Conservation (phyloP, 2,888 invertebrate genomes). For the Sipha maydis region DNA sequence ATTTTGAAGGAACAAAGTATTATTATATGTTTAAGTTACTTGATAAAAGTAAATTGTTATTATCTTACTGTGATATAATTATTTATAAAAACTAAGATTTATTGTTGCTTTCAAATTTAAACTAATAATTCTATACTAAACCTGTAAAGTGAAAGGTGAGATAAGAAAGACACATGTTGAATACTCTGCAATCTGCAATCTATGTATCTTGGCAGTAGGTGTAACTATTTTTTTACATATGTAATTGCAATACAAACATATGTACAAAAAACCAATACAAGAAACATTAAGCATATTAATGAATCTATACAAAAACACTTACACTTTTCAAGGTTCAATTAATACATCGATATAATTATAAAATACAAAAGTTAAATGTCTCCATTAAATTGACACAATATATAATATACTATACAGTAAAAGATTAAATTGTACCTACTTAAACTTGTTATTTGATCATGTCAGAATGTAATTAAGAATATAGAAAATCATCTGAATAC, state of each 20-base stretch:
- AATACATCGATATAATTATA: not conserved
- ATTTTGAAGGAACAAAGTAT: not conserved
- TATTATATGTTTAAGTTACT: too few relatives aligned
- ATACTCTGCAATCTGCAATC: not conserved
- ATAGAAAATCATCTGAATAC: not conserved
- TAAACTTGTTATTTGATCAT: not conserved
- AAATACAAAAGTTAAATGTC: not conserved
- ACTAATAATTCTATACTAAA: not conserved
- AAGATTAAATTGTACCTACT: not conserved
- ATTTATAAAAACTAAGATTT: not conserved
- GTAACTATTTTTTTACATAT: not conserved
- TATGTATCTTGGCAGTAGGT: not conserved
- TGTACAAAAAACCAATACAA: not conserved
- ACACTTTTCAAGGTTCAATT: not conserved
- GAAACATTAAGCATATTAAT: not conserved
- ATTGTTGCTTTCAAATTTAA: not conserved
- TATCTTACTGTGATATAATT: not conserved
- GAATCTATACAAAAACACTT: not conserved
- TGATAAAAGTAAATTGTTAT: not conserved
- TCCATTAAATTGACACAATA: slow-evolving; percentile 8
- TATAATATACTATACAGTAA: too few relatives aligned
- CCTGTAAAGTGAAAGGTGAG: not conserved
- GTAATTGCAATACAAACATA: not conserved
- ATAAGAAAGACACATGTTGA: not conserved
- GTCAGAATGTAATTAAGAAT: not conserved